Percentiles rank a stretch among this genome's conserved stretches.
These are phyloP conservation scores for Lypha dubia DNA, from an alignment of 2,888 invertebrate species.

Conservation along the genomic window DNA sequence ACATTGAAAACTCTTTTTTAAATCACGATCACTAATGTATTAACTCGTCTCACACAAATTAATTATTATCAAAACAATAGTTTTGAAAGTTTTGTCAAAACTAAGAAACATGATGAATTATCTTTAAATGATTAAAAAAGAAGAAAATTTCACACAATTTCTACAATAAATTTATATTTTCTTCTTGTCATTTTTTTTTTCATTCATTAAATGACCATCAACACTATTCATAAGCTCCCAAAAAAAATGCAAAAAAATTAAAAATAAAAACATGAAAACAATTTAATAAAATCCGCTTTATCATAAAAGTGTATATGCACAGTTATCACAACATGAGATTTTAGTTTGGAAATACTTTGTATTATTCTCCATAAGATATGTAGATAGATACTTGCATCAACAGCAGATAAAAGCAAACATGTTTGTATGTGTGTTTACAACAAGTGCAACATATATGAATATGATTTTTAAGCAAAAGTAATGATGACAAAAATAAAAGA, in stretches of 20 bases:
- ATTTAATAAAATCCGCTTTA: slow-evolving; percentile 61
- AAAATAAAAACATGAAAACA: slow-evolving; percentile 44
- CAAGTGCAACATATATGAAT: slow-evolving; percentile 3
- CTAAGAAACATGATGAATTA: slow-evolving; percentile 63
- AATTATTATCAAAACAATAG: slow-evolving; percentile 7
- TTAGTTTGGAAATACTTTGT: slow-evolving; percentile 14
- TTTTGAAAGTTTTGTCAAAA: slow-evolving; percentile 42
- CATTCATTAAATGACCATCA: slow-evolving; percentile 55
- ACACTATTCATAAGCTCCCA: slow-evolving; percentile 35
- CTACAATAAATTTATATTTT: slow-evolving; percentile 49
- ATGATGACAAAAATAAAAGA: slow-evolving; percentile 48
- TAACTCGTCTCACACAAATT: background rate
- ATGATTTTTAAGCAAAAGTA: slow-evolving; percentile 12
- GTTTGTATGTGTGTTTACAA: background rate
- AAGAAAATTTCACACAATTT: slow-evolving; percentile 50
- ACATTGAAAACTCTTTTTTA: no score
- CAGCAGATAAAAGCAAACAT: no score
- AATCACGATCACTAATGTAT: no score
- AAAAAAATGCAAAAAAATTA: slow-evolving; percentile 35
- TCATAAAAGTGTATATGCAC: slow-evolving; percentile 52
- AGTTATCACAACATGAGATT: slow-evolving; percentile 67
- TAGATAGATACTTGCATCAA: slow-evolving; percentile 22
- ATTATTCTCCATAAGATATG: no score
- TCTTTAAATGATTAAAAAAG: slow-evolving; percentile 43
- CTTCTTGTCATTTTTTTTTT: slow-evolving; percentile 18